A percentile compares a stretch with the other conserved stretches of the same genome.
Conservation (phyloP, 2,797 vertebrate genomes). For the Brachymystax lenok region DNA sequence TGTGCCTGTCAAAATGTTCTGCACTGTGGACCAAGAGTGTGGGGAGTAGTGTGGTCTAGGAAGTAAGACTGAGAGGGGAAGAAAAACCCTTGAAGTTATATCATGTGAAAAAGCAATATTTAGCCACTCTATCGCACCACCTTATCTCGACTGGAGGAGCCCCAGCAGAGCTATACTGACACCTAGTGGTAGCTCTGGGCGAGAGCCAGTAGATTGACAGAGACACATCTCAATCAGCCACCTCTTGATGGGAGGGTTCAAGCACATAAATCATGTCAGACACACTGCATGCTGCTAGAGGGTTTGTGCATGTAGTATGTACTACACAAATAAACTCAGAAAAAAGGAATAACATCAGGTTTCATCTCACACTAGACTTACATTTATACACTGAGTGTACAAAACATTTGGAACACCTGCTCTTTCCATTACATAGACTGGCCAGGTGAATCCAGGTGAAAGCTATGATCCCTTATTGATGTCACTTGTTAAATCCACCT, state of each 20-base stretch:
- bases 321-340: neutral
- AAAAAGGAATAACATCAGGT: neutral
- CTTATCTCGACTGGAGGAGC: neutral
- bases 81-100: slow-evolving; percentile 72
- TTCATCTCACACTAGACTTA: neutral
- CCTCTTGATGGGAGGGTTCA: neutral
- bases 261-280: neutral
- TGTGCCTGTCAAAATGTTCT: slow-evolving; percentile 72
- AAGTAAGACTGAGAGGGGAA: slow-evolving; percentile 18
- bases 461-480: too few species aligned
- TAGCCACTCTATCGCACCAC: slow-evolving; percentile 23
- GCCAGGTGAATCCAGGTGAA: too few species aligned
- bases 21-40: slow-evolving; percentile 65
- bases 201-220: neutral
- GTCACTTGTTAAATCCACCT: neutral
- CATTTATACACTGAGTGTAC: neutral
- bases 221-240: slow-evolving; percentile 15
- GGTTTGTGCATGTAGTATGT: neutral
- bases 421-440: too few species aligned
- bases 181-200: slow-evolving; percentile 55
- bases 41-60: slow-evolving; percentile 63
- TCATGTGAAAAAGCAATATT: slow-evolving; percentile 49
- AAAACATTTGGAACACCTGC: too few species aligned
- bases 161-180: slow-evolving; percentile 64
- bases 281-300: neutral